phyloP scores from a whole-genome alignment of 2,113 vertebrate species.

The Melozone crissalis region DNA sequence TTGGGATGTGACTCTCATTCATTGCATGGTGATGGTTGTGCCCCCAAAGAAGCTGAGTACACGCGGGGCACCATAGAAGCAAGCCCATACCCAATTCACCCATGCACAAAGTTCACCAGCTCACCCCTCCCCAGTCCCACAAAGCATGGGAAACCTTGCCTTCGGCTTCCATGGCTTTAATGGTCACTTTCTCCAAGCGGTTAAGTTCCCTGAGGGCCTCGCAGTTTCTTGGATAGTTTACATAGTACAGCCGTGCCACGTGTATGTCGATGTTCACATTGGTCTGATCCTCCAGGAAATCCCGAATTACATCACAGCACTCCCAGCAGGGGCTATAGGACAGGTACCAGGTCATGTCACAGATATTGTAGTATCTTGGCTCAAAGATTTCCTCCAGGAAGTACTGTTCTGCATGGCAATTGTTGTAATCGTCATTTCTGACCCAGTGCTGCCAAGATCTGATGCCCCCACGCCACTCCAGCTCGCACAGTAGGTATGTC shows the following conservation, averaged over 20 bases:
- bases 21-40: neutral
- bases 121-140: neutral
- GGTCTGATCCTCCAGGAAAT: neutral
- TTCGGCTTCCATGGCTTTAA: fast-evolving
- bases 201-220: fast-evolving
- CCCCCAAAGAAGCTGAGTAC: neutral
- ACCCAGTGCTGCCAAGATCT: neutral
- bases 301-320: fast-evolving
- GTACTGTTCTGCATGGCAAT: fast-evolving
- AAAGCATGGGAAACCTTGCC: neutral
- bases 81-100: neutral
- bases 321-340: neutral
- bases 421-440: fast-evolving
- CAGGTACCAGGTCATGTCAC: neutral
- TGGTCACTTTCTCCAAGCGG: fast-evolving
- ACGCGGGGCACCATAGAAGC: neutral
- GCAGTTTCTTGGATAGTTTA: fast-evolving
- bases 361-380: neutral
- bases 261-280: fast-evolving
- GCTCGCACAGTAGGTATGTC: neutral
- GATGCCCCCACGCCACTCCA: neutral
- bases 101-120: neutral
- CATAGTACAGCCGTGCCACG: neutral
- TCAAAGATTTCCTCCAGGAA: neutral
- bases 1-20: neutral